Percentiles rank a stretch among this genome's conserved stretches.
These are phyloP conservation scores for Papilio machaon DNA, from an alignment of 1,140 invertebrate species.

Conservation along the genomic window DNA sequence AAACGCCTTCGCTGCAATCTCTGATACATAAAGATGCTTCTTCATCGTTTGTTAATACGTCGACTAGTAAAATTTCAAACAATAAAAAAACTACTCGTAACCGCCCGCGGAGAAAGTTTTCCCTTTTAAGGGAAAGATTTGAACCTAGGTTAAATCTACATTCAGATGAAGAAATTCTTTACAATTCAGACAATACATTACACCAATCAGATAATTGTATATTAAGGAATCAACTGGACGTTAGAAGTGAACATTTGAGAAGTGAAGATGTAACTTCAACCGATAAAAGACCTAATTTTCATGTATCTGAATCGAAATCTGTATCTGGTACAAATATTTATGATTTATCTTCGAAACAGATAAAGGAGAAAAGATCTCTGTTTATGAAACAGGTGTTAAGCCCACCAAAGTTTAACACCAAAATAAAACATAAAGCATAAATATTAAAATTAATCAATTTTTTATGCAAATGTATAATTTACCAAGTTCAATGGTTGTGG, in stretches of 20 bases:
- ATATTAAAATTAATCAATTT: conserved; percentile 19
- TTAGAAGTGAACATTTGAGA: conserved; percentile 53
- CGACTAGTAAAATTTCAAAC: conserved; percentile 63
- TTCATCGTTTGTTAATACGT: conserved; percentile 53
- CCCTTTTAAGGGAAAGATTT: conserved; percentile 83
- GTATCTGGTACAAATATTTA: conserved; percentile 51
- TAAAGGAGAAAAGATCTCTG: conserved; percentile 82
- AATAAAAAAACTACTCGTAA: conserved; percentile 73
- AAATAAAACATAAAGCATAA: conserved; percentile 71
- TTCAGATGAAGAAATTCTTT: conserved; percentile 78
- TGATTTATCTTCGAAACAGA: conserved; percentile 63
- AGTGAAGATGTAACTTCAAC: conserved; percentile 36
- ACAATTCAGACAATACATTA: conserved; percentile 62
- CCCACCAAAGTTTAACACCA: conserved; percentile 82
- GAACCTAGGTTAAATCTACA: conserved; percentile 81
- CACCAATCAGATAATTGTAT: conserved; percentile 57
- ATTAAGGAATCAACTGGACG: conserved; percentile 66
- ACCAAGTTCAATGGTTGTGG: not conserved
- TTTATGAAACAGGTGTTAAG: conserved; percentile 84
- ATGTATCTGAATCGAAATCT: conserved; percentile 56
- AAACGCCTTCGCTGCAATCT: conserved; percentile 78
- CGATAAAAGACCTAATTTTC: conserved; percentile 52
- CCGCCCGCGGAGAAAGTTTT: conserved; percentile 84
- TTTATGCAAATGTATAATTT: not conserved
- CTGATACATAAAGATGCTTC: conserved; percentile 75